Percentiles rank a stretch among this genome's conserved stretches.
Evolutionary conservation across 2,888 invertebrate species (phyloP).

Genomic region (Emmelina monodactyla): DNA sequence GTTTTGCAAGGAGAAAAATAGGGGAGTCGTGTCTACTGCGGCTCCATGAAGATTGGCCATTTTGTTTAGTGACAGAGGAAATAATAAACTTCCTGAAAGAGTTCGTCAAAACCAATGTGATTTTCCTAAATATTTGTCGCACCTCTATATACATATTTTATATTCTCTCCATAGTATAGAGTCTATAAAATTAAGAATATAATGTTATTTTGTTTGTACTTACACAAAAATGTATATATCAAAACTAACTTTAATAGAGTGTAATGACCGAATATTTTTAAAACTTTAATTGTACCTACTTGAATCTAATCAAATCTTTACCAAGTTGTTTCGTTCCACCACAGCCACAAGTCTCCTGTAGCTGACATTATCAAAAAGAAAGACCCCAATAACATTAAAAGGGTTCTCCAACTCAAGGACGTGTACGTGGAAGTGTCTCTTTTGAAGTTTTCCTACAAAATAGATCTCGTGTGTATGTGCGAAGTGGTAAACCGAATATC

Average conservation of each 20-base stretch:
- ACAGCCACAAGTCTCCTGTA: conserved; percentile 8
- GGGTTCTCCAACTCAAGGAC: conserved; percentile 8
- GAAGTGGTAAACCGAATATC: conserved; percentile 17
- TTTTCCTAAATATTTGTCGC: no score
- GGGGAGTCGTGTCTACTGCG: conserved; percentile 22
- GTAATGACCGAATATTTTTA: no score
- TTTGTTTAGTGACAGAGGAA: conserved; percentile 17
- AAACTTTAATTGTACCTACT: no score
- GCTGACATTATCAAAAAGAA: conserved; percentile 14
- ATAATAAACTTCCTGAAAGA: conserved; percentile 10
- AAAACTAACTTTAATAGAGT: no score
- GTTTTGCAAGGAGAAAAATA: conserved; percentile 24
- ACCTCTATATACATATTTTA: no score
- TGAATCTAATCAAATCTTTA: no score
- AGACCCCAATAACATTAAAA: conserved; percentile 16
- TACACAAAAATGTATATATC: no score
- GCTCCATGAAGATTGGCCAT: conserved; percentile 28
- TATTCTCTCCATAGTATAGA: no score
- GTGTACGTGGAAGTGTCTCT: conserved; percentile 8
- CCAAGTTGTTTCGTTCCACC: no score
- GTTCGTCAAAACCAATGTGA: no score
- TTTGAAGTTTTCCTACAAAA: conserved; percentile 13
- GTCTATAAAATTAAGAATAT: no score
- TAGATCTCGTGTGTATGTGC: conserved; percentile 8
- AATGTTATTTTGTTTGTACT: no score